phyloP scores from a whole-genome alignment of 2,888 invertebrate species.

The Caenorhabditis imperialis region DNA sequence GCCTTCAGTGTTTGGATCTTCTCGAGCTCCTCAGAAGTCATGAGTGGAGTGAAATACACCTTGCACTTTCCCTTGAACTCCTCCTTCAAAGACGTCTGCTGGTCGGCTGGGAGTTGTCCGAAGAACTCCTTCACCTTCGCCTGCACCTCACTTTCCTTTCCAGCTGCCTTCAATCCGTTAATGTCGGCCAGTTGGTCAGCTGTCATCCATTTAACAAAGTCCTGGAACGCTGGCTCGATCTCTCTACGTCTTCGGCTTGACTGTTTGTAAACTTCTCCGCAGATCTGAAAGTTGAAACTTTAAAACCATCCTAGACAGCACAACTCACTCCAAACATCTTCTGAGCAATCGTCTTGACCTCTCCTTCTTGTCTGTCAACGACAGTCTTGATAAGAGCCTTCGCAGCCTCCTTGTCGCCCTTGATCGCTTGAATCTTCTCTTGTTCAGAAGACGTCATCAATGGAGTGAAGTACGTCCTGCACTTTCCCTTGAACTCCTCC shows the following conservation, averaged over 20 bases:
- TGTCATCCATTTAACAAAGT: too few relatives aligned
- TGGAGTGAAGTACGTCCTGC: constrained; percentile 50
- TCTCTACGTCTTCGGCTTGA: constrained; percentile 5
- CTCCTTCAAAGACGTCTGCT: constrained; percentile 16
- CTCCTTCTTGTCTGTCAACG: constrained; percentile 52
- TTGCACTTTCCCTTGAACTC: constrained; percentile 38
- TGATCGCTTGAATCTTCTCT: constrained; percentile 53
- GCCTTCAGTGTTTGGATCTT: constrained; percentile 48
- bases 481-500: constrained; percentile 59
- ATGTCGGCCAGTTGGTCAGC: not conserved
- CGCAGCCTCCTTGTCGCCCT: constrained; percentile 49
- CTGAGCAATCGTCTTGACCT: constrained; percentile 43
- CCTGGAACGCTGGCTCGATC: too few relatives aligned
- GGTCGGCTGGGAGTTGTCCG: constrained; percentile 20
- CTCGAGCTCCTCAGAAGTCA: constrained; percentile 39
- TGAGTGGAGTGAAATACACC: constrained; percentile 34
- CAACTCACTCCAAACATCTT: constrained; percentile 34
- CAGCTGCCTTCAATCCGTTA: constrained; percentile 16
- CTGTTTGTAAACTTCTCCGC: constrained; percentile 33
- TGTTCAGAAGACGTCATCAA: constrained; percentile 37
- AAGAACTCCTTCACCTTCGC: constrained; percentile 37
- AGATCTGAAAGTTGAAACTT: constrained; percentile 7
- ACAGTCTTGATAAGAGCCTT: constrained; percentile 39
- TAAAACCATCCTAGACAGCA: not conserved
- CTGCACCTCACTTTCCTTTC: constrained; percentile 26